Evolutionary conservation across 2,797 vertebrate genomes (phyloP).

Genomic region (Serranus cabrilla): DNA sequence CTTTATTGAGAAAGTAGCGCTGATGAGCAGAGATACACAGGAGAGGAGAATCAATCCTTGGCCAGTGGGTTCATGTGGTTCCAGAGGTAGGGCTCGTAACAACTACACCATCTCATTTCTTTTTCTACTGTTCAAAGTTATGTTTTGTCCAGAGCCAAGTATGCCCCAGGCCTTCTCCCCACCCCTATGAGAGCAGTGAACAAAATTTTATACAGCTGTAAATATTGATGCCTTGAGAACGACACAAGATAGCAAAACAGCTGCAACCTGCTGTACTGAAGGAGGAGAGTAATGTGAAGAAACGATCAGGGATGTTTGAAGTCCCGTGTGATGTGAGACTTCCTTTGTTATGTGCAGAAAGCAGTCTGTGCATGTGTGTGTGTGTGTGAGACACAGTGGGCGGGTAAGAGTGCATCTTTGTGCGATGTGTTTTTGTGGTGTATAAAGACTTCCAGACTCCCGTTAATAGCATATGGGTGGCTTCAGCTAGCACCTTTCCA

Average conservation of each 20-base stretch:
- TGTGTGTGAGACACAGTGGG: neutral
- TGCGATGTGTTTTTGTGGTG: constrained; percentile 13
- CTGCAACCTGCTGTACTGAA: constrained; percentile 8
- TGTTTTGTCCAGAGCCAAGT: constrained; percentile 42
- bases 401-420: neutral
- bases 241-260: constrained; percentile 25
- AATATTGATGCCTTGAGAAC: constrained; percentile 57
- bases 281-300: constrained; percentile 5
- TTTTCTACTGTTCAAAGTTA: constrained; percentile 51
- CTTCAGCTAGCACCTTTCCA: constrained; percentile 39
- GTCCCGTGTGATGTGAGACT: neutral
- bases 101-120: constrained; percentile 42
- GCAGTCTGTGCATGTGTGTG: neutral
- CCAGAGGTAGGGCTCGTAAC: constrained; percentile 21
- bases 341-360: constrained; percentile 24
- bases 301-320: constrained; percentile 40
- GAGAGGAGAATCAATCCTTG: constrained; percentile 38
- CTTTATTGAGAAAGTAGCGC: constrained; percentile 33
- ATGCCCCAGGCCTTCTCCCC: constrained; percentile 21
- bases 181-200: constrained; percentile 49
- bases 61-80: constrained; percentile 20
- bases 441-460: constrained; percentile 13
- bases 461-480: constrained; percentile 29
- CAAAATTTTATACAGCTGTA: constrained; percentile 52
- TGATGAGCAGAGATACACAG: constrained; percentile 27